These are phyloP conservation scores for Ctenodactylus gundi DNA, from an alignment of 2,113 vertebrate species.

Conservation along the genomic window DNA sequence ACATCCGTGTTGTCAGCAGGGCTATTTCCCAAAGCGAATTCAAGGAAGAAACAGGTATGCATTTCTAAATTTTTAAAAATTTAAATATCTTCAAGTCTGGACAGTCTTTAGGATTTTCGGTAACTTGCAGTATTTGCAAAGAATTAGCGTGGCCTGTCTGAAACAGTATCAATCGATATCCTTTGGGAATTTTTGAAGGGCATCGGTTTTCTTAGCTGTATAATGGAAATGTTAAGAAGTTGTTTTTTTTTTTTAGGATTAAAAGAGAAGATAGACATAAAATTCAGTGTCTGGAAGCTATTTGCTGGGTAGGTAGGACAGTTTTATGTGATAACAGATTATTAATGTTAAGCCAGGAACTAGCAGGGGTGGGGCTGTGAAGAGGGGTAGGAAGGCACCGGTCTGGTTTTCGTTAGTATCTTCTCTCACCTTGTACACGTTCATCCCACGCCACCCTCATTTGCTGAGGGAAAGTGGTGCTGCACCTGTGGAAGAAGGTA, in stretches of 20 bases:
- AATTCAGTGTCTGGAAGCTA: neutral
- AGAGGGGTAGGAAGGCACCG: neutral
- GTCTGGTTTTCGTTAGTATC: neutral
- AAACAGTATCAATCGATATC: neutral
- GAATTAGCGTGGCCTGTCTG: neutral
- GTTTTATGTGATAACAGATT: neutral
- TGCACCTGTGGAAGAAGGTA: constrained; percentile 28
- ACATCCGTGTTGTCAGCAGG: constrained; percentile 88
- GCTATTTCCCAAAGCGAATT: constrained; percentile 92
- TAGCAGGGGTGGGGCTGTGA: neutral
- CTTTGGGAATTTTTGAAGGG: neutral
- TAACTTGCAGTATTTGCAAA: neutral
- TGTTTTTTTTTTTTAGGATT: neutral
- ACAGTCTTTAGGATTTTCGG: neutral
- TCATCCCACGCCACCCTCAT: neutral
- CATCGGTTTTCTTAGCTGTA: constrained; percentile 1
- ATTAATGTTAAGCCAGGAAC: neutral
- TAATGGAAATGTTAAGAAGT: neutral
- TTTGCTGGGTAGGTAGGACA: neutral
- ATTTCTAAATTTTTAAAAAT: constrained; percentile 62
- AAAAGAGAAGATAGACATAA: neutral
- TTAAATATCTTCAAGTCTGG: neutral
- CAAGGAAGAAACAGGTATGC: constrained; percentile 92
- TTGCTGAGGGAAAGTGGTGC: constrained; percentile 9
- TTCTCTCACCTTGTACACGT: neutral